Conservation (phyloP, 2,113 vertebrate species). For the Odocoileus hemionus region DNA sequence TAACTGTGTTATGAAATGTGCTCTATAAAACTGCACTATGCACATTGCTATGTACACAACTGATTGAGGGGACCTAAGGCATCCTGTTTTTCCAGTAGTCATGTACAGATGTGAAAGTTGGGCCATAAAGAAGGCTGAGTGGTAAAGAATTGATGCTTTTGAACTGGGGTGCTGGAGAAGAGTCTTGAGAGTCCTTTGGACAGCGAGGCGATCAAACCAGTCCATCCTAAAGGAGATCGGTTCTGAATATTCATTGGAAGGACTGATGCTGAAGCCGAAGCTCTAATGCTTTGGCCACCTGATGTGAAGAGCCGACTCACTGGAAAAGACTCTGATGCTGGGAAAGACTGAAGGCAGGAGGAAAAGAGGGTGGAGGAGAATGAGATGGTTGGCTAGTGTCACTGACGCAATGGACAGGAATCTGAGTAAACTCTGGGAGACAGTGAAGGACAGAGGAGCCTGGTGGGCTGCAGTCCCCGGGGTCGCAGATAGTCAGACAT, state of each 20-base stretch:
- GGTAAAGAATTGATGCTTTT: neutral
- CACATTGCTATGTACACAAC: neutral
- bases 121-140: neutral
- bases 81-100: neutral
- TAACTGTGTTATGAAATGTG: neutral
- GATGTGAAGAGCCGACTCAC: accelerated
- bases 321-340: neutral
- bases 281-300: neutral
- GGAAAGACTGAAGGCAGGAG: neutral
- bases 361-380: neutral
- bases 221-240: neutral
- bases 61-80: neutral
- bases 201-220: neutral
- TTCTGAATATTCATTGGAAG: neutral
- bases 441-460: neutral
- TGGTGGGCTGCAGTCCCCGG: neutral
- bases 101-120: neutral
- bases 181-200: neutral
- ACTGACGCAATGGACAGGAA: neutral
- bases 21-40: neutral
- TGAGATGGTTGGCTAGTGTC: neutral
- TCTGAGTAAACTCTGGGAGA: neutral
- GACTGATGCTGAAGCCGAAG: neutral
- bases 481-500: neutral
- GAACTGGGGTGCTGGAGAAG: neutral